Percentiles rank a stretch among this genome's conserved stretches.
phyloP scores from a whole-genome alignment of 2,113 vertebrate species.

The Urocolius indicus region DNA sequence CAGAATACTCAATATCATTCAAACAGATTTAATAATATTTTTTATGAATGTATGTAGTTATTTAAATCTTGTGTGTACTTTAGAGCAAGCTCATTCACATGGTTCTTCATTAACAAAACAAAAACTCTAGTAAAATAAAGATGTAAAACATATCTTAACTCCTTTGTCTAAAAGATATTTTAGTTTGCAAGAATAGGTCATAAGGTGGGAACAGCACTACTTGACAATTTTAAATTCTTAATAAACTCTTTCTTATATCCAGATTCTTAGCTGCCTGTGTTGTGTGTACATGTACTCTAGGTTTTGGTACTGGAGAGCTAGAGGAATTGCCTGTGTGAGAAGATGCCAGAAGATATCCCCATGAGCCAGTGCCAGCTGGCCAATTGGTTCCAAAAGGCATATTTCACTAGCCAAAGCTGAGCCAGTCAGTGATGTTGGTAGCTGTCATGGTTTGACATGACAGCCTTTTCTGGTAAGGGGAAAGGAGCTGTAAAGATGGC shows the following conservation, averaged over 20 bases:
- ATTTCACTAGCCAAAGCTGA: neutral
- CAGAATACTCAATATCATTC: too few relatives aligned
- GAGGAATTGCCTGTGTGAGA: neutral
- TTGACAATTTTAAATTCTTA: neutral
- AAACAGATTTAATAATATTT: neutral
- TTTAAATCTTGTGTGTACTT: neutral
- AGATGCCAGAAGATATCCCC: neutral
- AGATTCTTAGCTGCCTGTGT: neutral
- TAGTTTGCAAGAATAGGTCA: neutral
- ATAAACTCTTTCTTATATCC: neutral
- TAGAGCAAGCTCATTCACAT: neutral
- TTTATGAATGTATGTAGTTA: neutral
- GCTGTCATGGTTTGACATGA: too few relatives aligned
- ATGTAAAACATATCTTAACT: neutral
- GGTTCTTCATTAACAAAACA: neutral
- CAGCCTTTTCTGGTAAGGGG: too few relatives aligned
- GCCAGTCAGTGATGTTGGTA: fast-evolving
- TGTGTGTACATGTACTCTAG: neutral
- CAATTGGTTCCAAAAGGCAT: neutral
- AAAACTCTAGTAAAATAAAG: neutral
- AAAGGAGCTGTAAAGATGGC: too few relatives aligned
- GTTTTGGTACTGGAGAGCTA: neutral
- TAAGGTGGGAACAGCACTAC: neutral
- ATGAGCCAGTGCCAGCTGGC: neutral
- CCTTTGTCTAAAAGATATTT: neutral